Base-by-base conservation (phyloP, 2,888 invertebrate genomes). In the Catocala nupta region DNA sequence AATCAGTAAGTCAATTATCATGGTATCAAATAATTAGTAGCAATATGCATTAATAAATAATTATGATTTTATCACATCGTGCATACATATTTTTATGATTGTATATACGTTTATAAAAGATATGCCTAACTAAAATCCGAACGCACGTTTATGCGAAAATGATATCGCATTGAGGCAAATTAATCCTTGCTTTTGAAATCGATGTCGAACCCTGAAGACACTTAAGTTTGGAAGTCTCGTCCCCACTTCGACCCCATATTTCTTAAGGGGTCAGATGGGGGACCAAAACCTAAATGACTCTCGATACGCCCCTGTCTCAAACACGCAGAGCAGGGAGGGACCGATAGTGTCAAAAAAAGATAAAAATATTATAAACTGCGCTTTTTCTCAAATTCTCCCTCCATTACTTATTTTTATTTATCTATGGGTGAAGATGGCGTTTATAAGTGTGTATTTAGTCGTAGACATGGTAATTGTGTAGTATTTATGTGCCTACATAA, bases 331-430 rank as follows among this genome's bases (percentile, higher is more conserved):
- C 79, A 82, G 86, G 89, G 90, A 87, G 91, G 91, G 87, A 71
- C 85, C 83, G 94, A 94, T 94, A 94, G 90, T 92, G 94, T 94
- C 94, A 94, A 89, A 93, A 92, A 91, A 94, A 94, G 93, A 94
- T 94, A 94, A 94, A 93, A 93, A 89, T 90, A 91, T 91, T 90
- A 94, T 93, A 89, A 90, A 94, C 91, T 87, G 90, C 90, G 79
- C 81, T 87, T 91, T 86, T 88, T 84, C 80, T 61, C 60, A 68
- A 73, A 71, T 75, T 75, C 73, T 63, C 78, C 77, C 73, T 55
- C 77, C 70, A 75, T 77, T 61, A 77, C 74, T 80, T 77, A 80
- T 81, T 78, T 82, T 78, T 81, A 78, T 76, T 82, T 83, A 82
- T 81, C 77, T 75, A 66, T 62, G 68, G 51, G 59, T 65, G 73